These are phyloP conservation scores for Halcyon leucocephala DNA, from an alignment of 2,797 vertebrate species.

Conservation along the genomic window DNA sequence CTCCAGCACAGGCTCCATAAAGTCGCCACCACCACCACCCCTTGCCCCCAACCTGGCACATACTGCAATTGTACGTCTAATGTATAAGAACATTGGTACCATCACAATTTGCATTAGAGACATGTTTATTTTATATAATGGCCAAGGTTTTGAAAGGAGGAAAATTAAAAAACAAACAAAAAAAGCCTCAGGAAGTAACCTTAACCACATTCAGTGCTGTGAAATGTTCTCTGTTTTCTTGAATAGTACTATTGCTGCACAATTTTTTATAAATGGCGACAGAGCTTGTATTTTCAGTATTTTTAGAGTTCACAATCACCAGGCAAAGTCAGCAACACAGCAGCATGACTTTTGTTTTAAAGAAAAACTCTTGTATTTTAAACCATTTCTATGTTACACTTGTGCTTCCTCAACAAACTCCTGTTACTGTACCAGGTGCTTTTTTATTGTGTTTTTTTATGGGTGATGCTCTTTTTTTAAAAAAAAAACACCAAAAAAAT, in stretches of 20 bases:
- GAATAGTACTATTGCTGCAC: conserved; percentile 14
- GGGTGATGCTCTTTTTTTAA: not conserved
- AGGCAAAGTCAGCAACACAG: conserved; percentile 6
- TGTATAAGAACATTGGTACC: not conserved
- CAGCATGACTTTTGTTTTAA: not conserved
- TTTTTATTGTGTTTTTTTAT: not conserved
- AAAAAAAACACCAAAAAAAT: not conserved
- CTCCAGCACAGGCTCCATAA: not conserved
- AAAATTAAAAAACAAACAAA: not conserved
- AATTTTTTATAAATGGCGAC: not conserved
- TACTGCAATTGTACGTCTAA: not conserved
- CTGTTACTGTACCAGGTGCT: conserved; percentile 49
- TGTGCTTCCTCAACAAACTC: conserved; percentile 34
- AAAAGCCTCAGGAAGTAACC: not conserved
- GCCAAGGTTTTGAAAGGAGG: not conserved
- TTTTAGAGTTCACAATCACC: conserved; percentile 3
- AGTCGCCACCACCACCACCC: not conserved
- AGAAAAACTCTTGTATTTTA: not conserved
- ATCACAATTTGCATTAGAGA: not conserved
- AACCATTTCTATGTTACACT: conserved; percentile 17
- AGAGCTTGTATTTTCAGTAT: not conserved
- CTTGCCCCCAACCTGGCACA: fast-evolving
- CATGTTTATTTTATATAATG: fast-evolving
- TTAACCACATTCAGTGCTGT: conserved; percentile 11
- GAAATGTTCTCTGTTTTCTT: conserved; percentile 6